Conservation (phyloP, 2,797 vertebrate genomes). For the Saxicola maurus region DNA sequence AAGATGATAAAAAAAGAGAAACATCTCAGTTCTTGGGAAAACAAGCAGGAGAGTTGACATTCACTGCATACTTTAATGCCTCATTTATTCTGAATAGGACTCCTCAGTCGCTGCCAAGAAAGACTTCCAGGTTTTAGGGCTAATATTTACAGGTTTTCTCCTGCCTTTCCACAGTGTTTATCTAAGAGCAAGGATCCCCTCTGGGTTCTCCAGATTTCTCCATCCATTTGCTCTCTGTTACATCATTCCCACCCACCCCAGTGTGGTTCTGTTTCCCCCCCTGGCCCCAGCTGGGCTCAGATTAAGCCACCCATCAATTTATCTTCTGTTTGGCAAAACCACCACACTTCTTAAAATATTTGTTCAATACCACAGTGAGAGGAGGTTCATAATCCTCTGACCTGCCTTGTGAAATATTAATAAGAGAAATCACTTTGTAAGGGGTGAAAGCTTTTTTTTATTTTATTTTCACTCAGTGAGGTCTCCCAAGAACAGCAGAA, state of each 20-base stretch:
- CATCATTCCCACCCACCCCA: not conserved
- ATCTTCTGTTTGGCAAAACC: not conserved
- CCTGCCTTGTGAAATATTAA: slow-evolving; percentile 37
- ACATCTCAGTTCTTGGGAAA: not conserved
- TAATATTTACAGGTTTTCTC: not conserved
- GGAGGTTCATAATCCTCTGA: not conserved
- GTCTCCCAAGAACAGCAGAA: not conserved
- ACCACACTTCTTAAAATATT: not conserved
- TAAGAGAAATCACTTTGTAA: not conserved
- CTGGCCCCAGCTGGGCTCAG: not conserved
- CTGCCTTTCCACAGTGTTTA: not conserved
- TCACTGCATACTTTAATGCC: not conserved
- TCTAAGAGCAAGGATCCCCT: not conserved
- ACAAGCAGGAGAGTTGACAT: not conserved
- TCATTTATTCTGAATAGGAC: not conserved
- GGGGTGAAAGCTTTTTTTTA: not conserved
- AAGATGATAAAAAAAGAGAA: not conserved
- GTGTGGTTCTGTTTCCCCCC: not conserved
- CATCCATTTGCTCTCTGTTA: not conserved
- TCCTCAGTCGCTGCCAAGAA: not conserved
- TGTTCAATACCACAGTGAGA: not conserved
- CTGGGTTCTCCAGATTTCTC: not conserved
- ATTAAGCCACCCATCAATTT: not conserved
- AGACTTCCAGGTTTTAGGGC: not conserved
- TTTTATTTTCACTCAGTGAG: not conserved